phyloP scores from a whole-genome alignment of 2,888 invertebrate species.

The Meliscaeva auricollis region DNA sequence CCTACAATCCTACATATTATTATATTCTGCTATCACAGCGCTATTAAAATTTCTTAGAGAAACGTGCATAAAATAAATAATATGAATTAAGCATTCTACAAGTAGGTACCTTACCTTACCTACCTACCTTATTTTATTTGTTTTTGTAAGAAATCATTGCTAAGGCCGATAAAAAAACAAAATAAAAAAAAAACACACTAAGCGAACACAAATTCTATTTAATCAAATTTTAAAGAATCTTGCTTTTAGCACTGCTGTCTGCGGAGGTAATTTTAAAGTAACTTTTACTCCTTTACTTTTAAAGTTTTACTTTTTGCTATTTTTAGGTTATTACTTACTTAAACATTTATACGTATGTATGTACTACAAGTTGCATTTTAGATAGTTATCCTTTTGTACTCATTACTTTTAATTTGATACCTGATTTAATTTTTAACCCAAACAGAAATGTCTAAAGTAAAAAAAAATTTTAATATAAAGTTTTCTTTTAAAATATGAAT shows the following conservation, averaged over 20 bases:
- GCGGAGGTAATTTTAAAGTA: neutral
- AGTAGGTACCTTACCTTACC: neutral
- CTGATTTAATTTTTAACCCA: no score
- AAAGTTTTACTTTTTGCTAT: no score
- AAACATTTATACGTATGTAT: no score
- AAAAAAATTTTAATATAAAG: no score
- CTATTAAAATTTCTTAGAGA: constrained; percentile 18
- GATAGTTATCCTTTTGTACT: no score
- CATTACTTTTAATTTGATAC: no score
- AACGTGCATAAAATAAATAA: constrained; percentile 52
- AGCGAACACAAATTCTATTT: constrained; percentile 27
- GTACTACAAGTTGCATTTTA: no score
- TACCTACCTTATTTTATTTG: neutral
- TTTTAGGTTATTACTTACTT: no score
- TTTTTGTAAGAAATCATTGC: neutral
- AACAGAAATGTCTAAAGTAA: no score
- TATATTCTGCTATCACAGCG: constrained; percentile 10
- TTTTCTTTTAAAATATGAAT: neutral
- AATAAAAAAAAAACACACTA: constrained; percentile 14
- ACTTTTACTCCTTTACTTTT: no score
- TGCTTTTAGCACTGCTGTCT: constrained; percentile 4
- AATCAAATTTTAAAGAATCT: neutral
- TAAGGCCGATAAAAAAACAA: neutral
- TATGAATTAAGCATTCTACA: constrained; percentile 35
- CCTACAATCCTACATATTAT: no score